Evolutionary conservation across 2,888 invertebrate genomes (phyloP), one percentile per base, ranked within the genome.

Genomic region (Acrobeloides nanus): DNA sequence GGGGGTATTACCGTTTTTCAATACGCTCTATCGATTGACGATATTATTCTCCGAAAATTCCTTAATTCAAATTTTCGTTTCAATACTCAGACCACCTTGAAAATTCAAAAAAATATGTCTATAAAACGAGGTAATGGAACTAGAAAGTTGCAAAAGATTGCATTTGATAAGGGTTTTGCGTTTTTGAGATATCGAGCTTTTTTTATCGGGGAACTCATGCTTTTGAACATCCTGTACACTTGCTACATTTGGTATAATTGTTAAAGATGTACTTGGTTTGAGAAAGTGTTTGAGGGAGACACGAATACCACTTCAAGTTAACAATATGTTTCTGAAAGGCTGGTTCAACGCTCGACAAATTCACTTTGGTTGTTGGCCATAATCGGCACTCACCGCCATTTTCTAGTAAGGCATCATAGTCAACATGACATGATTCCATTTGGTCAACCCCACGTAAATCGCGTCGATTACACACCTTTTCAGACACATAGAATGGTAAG

Each of bases 401-500:
- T 39, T 61, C 62, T 62, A 58, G 55, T 4, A 62, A 40, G 21
- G 56, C 33, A 23, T 69, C 58, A 43, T 69, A 69, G 49, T 69
- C 68, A 15, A 69, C 64, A 7, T 57, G 55, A 34, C 69, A 69
- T 1, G 70, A 55, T 20, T 66, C 63, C 27, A 59, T 51, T 51
- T 71, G 71, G 27, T 59, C 56, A 15, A 58, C 42, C 6, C 71
- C 71, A 6, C 44, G 51, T 6, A 71, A 51, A 57, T 72, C 68
- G 10, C 47, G 38, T 2, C 53, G 57, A 17, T 54, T 57, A 51
- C 71, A 71, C n/a, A 71, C 62, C 38, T 66, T 51, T 47, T 71
- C 71, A 26, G 68, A 62, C 17, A 71, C 71, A 48, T 48, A 71
- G 46, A 71, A 71, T 17, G 71, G 71, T 32, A 69, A 53, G 26